Evolutionary conservation across 2,797 vertebrate genomes (phyloP), one percentile per base, ranked within the genome.

Genomic region (Sardinella longiceps): DNA sequence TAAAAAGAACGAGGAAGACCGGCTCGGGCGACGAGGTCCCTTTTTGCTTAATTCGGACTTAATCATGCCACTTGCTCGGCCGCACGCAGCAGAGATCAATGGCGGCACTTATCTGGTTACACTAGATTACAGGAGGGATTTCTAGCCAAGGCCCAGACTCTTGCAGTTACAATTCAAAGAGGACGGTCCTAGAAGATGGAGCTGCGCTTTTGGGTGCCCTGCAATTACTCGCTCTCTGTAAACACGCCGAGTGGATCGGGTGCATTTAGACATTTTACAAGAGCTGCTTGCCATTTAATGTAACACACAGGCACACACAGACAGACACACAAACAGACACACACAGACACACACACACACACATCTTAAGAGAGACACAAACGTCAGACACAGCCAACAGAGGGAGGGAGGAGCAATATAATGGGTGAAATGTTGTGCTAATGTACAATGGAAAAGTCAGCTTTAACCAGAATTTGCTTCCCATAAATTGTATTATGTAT

Each of bases 121-220:
- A 85, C 45, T 23, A 85, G 70, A 87, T 86, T 81, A 88, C 82
- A 87, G 56, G 60, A 7, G 45, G 20, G 43, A 83, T 77, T 85
- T 82, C n/a, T 20, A 53, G 43, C 58, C 33, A 46, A 83, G 77
- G 70, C 70, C 82, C 58, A 39, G 46, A 39, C 30, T 28, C 39
- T 60, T 43, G 7, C 81, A 80, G 39, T n/a, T 50, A 12, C 43
- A 81, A 84, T 80, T 84, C 86, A 84, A 50, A 85, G 70, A 83
- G n/a, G 63, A 45, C 1, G 63, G 3, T 25, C 15, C 50, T 45
- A 12, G 37, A 18, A 25, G 30, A 30, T 6, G 30, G 28, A 2
- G 28, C 30, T 33, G 14, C 12, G 43, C 37, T 84, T 84, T 84
- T n/a, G n/a, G 70, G 83, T 45, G 85, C 33, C 74, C 70, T 50